These are phyloP conservation scores for Arothron firmamentum DNA, from an alignment of 2,113 vertebrate genomes.

Conservation along the genomic window DNA sequence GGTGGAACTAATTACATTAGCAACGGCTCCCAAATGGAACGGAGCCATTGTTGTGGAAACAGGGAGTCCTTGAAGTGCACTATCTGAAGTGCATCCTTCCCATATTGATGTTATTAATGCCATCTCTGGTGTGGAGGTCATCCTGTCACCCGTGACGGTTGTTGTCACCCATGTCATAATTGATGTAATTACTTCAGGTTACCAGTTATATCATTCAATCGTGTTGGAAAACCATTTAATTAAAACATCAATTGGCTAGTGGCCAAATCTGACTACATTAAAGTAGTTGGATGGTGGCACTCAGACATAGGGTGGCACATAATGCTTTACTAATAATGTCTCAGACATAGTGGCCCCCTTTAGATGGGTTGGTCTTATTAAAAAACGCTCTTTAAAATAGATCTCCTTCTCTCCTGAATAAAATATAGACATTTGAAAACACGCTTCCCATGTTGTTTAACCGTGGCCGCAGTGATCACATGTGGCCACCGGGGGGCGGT, in stretches of 20 bases:
- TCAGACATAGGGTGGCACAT: no score
- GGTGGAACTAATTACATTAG: constrained; percentile 13
- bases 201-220: no score
- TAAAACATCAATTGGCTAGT: not conserved
- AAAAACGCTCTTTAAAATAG: no score
- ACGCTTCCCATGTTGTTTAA: no score
- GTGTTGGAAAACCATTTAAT: not conserved
- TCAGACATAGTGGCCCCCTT: no score
- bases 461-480: no score
- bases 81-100: not conserved
- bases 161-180: not conserved
- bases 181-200: not conserved
- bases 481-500: no score
- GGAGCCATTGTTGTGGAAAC: not conserved
- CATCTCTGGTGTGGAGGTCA: constrained; percentile 3
- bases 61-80: constrained; percentile 1
- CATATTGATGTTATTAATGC: not conserved
- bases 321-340: no score
- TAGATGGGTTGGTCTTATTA: no score
- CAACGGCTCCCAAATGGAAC: not conserved
- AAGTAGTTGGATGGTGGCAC: no score
- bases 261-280: not conserved
- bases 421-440: no score
- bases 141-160: not conserved
- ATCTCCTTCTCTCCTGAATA: no score